A percentile compares a stretch with the other conserved stretches of the same genome.
These are phyloP conservation scores for Balaenoptera acutorostrata DNA, from an alignment of 2,113 vertebrate genomes.

Conservation along the genomic window DNA sequence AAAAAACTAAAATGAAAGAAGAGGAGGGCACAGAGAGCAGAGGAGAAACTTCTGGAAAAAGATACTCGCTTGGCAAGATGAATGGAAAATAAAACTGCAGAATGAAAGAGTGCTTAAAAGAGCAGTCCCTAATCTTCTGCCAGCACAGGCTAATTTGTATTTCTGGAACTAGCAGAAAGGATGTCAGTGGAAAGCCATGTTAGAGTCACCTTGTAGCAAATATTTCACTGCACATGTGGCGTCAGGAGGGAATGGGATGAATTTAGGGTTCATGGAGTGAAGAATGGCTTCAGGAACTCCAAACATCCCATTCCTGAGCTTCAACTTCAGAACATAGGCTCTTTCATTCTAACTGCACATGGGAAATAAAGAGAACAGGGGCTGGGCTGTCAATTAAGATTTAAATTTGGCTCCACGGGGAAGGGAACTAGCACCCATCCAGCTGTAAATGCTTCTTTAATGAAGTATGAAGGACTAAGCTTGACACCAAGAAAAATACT, in stretches of 20 bases:
- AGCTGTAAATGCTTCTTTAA: conserved; percentile 10
- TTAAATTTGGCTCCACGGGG: not conserved
- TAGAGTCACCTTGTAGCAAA: conserved; percentile 75
- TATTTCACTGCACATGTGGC: conserved; percentile 13
- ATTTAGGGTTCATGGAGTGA: not conserved
- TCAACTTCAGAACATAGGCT: not conserved
- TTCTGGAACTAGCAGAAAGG: conserved; percentile 79
- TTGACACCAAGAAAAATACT: not conserved
- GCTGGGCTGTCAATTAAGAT: not conserved
- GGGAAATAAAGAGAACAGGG: not conserved
- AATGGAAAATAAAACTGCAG: conserved; percentile 84
- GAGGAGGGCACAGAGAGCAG: conserved; percentile 66
- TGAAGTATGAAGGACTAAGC: conserved; percentile 7
- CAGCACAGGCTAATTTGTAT: conserved; percentile 81
- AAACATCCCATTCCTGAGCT: not conserved
- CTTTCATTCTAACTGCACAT: not conserved
- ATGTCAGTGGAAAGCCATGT: conserved; percentile 76
- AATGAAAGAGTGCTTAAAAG: conserved; percentile 78
- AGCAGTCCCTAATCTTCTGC: conserved; percentile 77
- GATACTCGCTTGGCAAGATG: conserved; percentile 80
- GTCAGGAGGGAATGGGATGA: not conserved
- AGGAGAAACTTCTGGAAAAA: conserved; percentile 82
- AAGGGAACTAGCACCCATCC: not conserved
- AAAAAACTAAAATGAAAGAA: conserved; percentile 67
- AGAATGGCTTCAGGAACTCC: conserved; percentile 15